A percentile compares a stretch with the other conserved stretches of the same genome.
Evolutionary conservation across 2,888 invertebrate species (phyloP).

Genomic region (Mesorhabditis sp.): DNA sequence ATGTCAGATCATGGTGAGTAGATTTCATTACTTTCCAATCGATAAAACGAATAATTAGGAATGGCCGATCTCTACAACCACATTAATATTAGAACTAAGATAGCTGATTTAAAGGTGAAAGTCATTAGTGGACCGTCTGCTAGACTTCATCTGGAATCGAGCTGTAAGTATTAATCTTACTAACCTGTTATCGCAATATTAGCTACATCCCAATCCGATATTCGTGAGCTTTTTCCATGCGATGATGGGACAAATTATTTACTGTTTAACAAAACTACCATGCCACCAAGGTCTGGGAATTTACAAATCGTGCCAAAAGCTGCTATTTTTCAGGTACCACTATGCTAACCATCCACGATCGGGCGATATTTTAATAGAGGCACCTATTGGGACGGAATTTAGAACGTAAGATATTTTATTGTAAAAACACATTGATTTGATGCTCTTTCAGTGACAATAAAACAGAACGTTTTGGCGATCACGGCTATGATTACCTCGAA

Average conservation of each 20-base stretch:
- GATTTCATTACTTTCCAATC: background rate
- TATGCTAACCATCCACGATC: background rate
- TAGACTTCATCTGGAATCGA: background rate
- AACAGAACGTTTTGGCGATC: constrained; percentile 28
- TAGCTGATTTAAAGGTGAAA: background rate
- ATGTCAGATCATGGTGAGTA: constrained; percentile 49
- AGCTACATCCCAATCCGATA: background rate
- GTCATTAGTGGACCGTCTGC: background rate
- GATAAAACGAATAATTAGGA: constrained; percentile 9
- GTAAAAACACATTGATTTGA: background rate
- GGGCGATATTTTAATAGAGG: background rate
- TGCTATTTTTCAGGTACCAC: background rate
- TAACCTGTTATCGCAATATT: background rate
- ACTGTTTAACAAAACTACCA: background rate
- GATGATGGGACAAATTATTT: constrained; percentile 5
- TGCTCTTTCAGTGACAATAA: background rate
- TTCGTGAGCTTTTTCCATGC: background rate
- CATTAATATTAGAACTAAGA: background rate
- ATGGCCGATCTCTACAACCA: constrained; percentile 13
- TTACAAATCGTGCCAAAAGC: too few species aligned
- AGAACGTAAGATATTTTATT: background rate
- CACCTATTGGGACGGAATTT: background rate
- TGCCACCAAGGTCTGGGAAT: background rate
- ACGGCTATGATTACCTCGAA: constrained; percentile 49
- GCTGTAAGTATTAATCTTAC: background rate